Evolutionary conservation across 35 echinoderm and acorn worm species (phyloP).

Genomic region (Lytechinus variegatus): DNA sequence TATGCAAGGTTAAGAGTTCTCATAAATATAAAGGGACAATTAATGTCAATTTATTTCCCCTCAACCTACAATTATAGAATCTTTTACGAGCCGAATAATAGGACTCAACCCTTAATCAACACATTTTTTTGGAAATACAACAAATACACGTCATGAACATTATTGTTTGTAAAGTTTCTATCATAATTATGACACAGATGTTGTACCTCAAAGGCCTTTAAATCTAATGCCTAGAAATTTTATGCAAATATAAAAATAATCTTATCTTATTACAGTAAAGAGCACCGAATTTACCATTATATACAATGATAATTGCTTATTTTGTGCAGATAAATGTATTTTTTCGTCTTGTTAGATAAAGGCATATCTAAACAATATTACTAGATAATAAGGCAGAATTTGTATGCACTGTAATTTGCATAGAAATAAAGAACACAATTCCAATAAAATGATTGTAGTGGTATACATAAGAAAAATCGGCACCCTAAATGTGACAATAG

Average conservation of each 20-base stretch:
- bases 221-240: background rate
- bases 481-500: no score
- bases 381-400: background rate
- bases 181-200: background rate
- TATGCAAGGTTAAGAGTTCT: no score
- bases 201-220: background rate
- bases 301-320: background rate
- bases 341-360: background rate
- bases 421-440: background rate
- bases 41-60: no score
- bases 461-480: background rate
- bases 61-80: no score
- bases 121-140: background rate
- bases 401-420: background rate
- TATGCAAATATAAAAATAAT: background rate
- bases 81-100: no score
- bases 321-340: background rate
- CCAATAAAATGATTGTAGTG: background rate
- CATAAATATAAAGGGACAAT: no score
- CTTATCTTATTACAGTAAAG: background rate
- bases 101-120: background rate
- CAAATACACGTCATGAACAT: background rate
- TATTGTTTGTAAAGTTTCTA: background rate
- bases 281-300: constrained; percentile 17
- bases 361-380: background rate